Base-by-base conservation (phyloP, 2,113 vertebrate genomes). In the Harpagus bidentatus region DNA sequence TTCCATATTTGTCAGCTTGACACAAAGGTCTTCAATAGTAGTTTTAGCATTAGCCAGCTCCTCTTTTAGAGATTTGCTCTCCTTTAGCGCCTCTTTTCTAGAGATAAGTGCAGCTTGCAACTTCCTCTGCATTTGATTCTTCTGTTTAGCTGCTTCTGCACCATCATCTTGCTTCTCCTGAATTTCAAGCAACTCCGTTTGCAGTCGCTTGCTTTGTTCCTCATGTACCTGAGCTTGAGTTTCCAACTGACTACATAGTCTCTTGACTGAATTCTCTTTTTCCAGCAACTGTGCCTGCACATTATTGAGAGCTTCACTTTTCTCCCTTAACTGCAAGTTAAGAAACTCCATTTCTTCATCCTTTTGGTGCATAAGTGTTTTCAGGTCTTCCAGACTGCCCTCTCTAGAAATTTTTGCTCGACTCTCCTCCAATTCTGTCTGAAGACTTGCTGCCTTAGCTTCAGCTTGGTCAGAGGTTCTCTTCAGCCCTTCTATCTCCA, bases 91-190 rank as follows among this genome's bases (percentile, higher is more conserved):
- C 40, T 99, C 99, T 97, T 99, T 99, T 72, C 99, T 99, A 43
- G 99, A 99, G 86, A 99, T 99, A 63, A 99, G 98, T 9, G 99
- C 99, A 48, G 99, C 99, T 87, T 99, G 99, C n/a, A 99, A 96
- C 89, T 99, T 99, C 23, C 99, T 98, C 85, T 99, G 99, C 73
- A 99, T 97, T 91, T 99, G 99, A 95, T 98, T 98, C 36, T 98
- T 97, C 82, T 98, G 98, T 63, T 97, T 98, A 69, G 96, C 97
- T 74, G 98, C 97, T 87, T 98, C 98, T 55, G 87, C 96, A 18
- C 52, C 94, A 5, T 98, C 98, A 52, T 98, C 98, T 42, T 98
- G 97, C 92, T 98, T 99, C 83, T 98, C 98, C 36, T 98, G 98
- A 31, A 95, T 74, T 94, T 98, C 97, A n/a, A 91, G 95, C 62